A percentile compares a stretch with the other conserved stretches of the same genome.
phyloP scores from a whole-genome alignment of 2,113 vertebrate genomes.

The Chiloscyllium plagiosum region DNA sequence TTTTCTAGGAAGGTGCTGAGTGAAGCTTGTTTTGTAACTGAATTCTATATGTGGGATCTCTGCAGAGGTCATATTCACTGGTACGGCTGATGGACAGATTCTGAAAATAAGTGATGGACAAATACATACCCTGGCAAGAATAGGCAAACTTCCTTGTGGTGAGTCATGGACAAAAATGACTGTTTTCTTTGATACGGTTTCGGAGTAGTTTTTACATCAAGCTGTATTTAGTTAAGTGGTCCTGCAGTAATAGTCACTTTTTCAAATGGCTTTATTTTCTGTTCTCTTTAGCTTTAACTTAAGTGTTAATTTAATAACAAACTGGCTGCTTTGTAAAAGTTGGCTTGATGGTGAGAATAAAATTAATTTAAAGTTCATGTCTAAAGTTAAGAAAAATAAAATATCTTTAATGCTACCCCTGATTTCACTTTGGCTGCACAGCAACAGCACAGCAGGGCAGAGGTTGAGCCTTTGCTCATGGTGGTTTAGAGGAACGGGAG shows the following conservation, averaged over 20 bases:
- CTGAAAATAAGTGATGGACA: constrained; percentile 77
- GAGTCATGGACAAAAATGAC: constrained; percentile 46
- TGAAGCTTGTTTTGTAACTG: background rate
- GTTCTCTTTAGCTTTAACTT: background rate
- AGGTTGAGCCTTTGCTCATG: too few species aligned
- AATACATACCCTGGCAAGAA: constrained; percentile 66
- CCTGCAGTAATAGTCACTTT: background rate
- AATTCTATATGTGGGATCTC: constrained; percentile 39
- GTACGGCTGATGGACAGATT: constrained; percentile 85
- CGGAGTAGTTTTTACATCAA: background rate
- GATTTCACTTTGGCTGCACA: too few species aligned
- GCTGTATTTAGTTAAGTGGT: background rate
- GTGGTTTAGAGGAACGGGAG: too few species aligned
- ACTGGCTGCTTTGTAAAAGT: background rate
- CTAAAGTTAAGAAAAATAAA: background rate
- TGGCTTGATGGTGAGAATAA: background rate
- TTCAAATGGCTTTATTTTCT: background rate
- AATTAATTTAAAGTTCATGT: background rate
- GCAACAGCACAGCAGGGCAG: too few species aligned
- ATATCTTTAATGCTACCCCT: too few species aligned
- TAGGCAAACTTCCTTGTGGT: constrained; percentile 83
- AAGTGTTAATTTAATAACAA: background rate
- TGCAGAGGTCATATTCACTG: constrained; percentile 81
- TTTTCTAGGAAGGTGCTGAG: background rate
- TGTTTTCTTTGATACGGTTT: background rate